Percentiles rank a stretch among this genome's conserved stretches.
phyloP scores from a whole-genome alignment of 1,140 invertebrate genomes.

The Leptoteleia sp. region DNA sequence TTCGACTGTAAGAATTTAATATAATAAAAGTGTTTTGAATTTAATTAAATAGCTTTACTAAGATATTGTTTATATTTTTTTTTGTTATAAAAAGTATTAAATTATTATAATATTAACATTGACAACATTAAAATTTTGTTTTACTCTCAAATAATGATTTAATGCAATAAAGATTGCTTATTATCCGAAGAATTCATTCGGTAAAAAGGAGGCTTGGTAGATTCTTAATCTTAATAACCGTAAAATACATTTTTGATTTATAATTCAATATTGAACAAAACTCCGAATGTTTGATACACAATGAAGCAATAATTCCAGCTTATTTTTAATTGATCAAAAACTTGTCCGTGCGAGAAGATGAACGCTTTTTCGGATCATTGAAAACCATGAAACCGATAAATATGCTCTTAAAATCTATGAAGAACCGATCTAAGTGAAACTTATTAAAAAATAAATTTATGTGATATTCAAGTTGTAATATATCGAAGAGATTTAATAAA shows the following conservation, averaged over 20 bases:
- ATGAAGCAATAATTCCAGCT: conserved; percentile 56
- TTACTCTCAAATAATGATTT: too few relatives aligned
- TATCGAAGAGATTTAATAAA: conserved; percentile 47
- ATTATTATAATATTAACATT: too few relatives aligned
- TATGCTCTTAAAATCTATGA: conserved; percentile 12
- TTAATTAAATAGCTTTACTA: too few relatives aligned
- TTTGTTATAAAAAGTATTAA: too few relatives aligned
- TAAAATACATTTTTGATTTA: conserved; percentile 62
- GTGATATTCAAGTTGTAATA: conserved; percentile 16
- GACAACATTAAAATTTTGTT: too few relatives aligned
- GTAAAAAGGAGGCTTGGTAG: too few relatives aligned
- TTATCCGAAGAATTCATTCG: too few relatives aligned
- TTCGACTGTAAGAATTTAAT: too few relatives aligned
- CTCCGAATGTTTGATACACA: conserved; percentile 39
- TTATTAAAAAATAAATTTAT: conserved; percentile 57
- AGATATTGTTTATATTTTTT: too few relatives aligned
- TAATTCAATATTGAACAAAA: conserved; percentile 56
- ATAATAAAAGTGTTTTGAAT: too few relatives aligned
- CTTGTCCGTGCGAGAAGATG: conserved; percentile 26
- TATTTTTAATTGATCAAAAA: conserved; percentile 37
- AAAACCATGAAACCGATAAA: conserved; percentile 56
- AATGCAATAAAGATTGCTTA: not conserved
- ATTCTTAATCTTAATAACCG: conserved; percentile 27
- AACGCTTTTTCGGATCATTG: conserved; percentile 19
- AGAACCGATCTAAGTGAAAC: conserved; percentile 27